Percentiles rank a stretch among this genome's conserved stretches.
These are phyloP conservation scores for Eufriesea mexicana DNA, from an alignment of 1,140 invertebrate species.

Conservation along the genomic window DNA sequence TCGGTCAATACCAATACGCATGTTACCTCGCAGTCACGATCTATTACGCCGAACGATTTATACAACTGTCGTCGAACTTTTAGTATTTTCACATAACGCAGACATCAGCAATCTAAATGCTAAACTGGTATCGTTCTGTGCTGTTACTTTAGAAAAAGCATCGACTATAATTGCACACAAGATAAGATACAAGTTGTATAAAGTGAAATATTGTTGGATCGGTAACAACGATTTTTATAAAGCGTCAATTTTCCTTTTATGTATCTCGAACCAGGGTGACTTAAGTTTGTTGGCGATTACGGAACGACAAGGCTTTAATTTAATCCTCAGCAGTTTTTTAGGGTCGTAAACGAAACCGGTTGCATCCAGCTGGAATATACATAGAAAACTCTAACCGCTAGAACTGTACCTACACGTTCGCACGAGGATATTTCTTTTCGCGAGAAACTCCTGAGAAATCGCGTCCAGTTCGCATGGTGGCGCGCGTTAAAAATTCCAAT, in stretches of 20 bases:
- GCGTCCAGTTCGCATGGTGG: neutral
- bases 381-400: slow-evolving; percentile 34
- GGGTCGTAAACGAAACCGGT: slow-evolving; percentile 68
- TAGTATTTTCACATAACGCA: neutral
- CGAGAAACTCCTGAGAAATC: neutral
- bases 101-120: slow-evolving; percentile 8
- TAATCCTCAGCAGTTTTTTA: slow-evolving; percentile 56
- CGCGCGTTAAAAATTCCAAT: neutral
- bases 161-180: slow-evolving; percentile 32
- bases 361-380: slow-evolving; percentile 52
- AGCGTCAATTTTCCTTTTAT: slow-evolving; percentile 29
- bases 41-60: neutral
- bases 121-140: neutral
- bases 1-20: neutral
- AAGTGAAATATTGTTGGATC: slow-evolving; percentile 46
- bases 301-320: slow-evolving; percentile 61
- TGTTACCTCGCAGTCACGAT: neutral
- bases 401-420: slow-evolving; percentile 1
- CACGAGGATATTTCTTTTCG: neutral
- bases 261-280: slow-evolving; percentile 18
- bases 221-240: neutral
- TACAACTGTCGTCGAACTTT: neutral
- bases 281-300: slow-evolving; percentile 59
- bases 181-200: slow-evolving; percentile 35
- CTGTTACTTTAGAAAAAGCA: neutral